Evolutionary conservation across 1,140 invertebrate genomes (phyloP), one percentile per base, ranked within the genome.

Genomic region (Zaprionus gabonicus): DNA sequence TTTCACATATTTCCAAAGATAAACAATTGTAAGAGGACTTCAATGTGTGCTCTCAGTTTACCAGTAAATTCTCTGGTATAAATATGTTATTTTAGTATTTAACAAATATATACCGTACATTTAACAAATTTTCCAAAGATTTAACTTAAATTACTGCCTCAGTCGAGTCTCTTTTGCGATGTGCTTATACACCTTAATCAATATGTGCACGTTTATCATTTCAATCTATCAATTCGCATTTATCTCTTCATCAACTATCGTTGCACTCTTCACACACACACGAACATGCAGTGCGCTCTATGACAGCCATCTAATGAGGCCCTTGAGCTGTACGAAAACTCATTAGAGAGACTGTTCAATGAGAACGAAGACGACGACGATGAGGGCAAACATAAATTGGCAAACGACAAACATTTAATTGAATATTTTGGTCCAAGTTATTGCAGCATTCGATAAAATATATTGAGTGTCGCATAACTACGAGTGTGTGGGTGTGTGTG

Each of bases 351-450:
- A 34, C 46, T 63, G 57, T 53, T 68, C 31, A 34, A 27, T 5
- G 27, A 27, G 0, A 5, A 34, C 31, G 28, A 31, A 1, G 28
- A 28, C 28, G 28, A 31, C 28, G 28, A 31, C 31, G 31, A 67
- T 57, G 64, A 57, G 49, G 57, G 76, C 63, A 72, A 84, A 78
- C 73, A 87, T 87, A 87, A 87, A 87, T 87, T 87, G 53, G 34
- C 53, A 56, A 60, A 69, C 46, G 68, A 60, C 55, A 60, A 71
- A 82, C 78, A 84, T 81, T 84, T 88, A 88, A 88, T 88, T 88
- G 84, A 90, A 88, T 88, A 79, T 87, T 87, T 80, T 67, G 83
- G 67, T n/a, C 7, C 67, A 87, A 83, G 69, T 82, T 86, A 87
- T 82, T 87, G 78, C 80, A 62, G 70, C 84, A 76, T 72, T 64